Evolutionary conservation across 2,888 invertebrate species (phyloP).

Genomic region (Malthinus flaveolus): DNA sequence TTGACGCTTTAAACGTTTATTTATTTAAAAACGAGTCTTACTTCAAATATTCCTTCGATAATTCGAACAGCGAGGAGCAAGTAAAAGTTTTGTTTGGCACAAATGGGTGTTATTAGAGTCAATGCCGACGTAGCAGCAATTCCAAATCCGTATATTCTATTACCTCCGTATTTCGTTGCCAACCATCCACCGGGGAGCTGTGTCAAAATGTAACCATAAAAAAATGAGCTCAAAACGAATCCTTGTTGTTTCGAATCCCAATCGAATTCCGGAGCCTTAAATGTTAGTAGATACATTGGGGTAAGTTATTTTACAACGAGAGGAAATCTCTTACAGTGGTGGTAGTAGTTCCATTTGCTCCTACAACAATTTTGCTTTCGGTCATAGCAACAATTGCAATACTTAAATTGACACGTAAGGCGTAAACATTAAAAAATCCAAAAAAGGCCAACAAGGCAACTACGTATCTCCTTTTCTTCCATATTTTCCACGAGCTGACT

Average conservation of each 20-base stretch:
- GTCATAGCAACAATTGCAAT: conserved; percentile 97
- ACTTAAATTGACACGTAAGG: conserved; percentile 84
- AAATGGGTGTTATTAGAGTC: conserved; percentile 78
- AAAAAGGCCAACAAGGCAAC: conserved; percentile 79
- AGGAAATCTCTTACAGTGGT: conserved; percentile 56
- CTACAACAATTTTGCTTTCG: conserved; percentile 63
- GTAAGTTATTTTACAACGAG: not conserved
- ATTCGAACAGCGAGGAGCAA: conserved; percentile 70
- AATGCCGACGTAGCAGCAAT: conserved; percentile 77
- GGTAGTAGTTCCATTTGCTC: conserved; percentile 66
- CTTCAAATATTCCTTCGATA: conserved; percentile 47
- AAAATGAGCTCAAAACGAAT: conserved; percentile 81
- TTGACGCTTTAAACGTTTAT: not conserved
- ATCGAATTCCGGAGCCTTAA: conserved; percentile 72
- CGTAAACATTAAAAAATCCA: conserved; percentile 84
- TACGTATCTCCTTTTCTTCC: conserved; percentile 73
- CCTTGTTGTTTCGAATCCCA: conserved; percentile 82
- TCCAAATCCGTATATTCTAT: conserved; percentile 77
- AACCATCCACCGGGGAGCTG: conserved; percentile 84
- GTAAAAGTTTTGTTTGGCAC: conserved; percentile 72
- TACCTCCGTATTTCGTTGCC: conserved; percentile 83
- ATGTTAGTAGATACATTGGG: not conserved
- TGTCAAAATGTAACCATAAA: conserved; percentile 86
- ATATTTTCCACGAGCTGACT: conserved; percentile 64
- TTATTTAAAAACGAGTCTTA: conserved; percentile 15